Conservation (phyloP, 2,888 invertebrate species). For the Caradrina kadenii region DNA sequence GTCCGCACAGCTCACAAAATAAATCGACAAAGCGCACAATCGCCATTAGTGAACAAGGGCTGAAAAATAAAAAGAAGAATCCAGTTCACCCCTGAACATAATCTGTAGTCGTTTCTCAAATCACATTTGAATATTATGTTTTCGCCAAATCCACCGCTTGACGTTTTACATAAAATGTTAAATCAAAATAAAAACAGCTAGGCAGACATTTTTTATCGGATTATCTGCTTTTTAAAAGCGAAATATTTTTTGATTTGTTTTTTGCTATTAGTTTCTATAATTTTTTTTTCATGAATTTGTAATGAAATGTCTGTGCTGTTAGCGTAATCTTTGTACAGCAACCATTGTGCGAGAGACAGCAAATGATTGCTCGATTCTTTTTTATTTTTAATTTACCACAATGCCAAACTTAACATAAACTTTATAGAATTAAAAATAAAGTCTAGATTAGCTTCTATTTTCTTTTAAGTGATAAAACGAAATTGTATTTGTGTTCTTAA, state of each 20-base stretch:
- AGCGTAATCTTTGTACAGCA: conserved; percentile 1
- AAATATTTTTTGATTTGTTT: neutral
- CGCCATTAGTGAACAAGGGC: neutral
- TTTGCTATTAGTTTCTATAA: neutral
- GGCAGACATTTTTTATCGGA: neutral
- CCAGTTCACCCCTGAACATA: neutral
- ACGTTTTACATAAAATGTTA: neutral
- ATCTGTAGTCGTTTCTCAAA: neutral
- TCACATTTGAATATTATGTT: conserved; percentile 35
- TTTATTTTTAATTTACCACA: conserved; percentile 7
- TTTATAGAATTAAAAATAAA: neutral
- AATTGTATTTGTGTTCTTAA: no score
- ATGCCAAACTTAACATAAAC: neutral
- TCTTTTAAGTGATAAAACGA: no score
- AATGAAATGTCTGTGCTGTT: conserved; percentile 16
- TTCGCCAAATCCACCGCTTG: conserved; percentile 10
- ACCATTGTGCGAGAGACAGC: conserved; percentile 4
- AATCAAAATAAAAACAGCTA: conserved; percentile 8
- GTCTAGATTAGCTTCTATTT: neutral
- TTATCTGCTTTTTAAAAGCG: neutral
- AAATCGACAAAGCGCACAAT: no score
- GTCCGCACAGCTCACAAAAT: no score
- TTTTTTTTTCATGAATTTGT: conserved; percentile 21
- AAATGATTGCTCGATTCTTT: conserved; percentile 1
- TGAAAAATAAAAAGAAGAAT: neutral